phyloP scores from a whole-genome alignment of 1,140 invertebrate genomes.

The Drosophila neocordata region DNA sequence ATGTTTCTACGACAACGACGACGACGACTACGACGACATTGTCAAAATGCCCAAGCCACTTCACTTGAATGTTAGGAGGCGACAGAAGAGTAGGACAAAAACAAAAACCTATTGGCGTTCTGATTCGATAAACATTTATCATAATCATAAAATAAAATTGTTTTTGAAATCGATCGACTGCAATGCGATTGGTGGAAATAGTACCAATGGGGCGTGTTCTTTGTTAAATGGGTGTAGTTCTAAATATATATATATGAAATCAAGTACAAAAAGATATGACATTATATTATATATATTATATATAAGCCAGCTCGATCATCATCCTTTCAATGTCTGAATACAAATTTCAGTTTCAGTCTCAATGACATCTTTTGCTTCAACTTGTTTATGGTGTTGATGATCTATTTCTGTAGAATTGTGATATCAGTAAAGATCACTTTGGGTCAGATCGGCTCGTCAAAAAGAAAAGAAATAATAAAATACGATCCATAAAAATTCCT shows the following conservation, averaged over 20 bases:
- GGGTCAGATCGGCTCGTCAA: slow-evolving; percentile 51
- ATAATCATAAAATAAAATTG: slow-evolving; percentile 79
- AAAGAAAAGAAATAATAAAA: slow-evolving; percentile 28
- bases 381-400: slow-evolving; percentile 16
- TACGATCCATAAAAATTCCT: slow-evolving; percentile 36
- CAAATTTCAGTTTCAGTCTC: background rate
- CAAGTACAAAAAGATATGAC: slow-evolving; percentile 1
- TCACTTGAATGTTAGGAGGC: slow-evolving; percentile 26
- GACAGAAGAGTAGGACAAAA: slow-evolving; percentile 27
- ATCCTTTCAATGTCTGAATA: background rate
- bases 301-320: no score
- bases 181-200: slow-evolving; percentile 68
- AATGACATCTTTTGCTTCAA: background rate
- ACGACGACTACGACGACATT: slow-evolving; percentile 44
- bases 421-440: slow-evolving; percentile 71
- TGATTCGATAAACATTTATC: slow-evolving; percentile 83
- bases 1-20: slow-evolving; percentile 40
- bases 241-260: background rate
- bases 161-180: slow-evolving; percentile 62
- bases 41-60: slow-evolving; percentile 72
- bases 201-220: slow-evolving; percentile 60
- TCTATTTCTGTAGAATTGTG: slow-evolving; percentile 39
- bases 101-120: slow-evolving; percentile 66
- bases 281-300: background rate
- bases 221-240: slow-evolving; percentile 35